Percentiles rank a stretch among this genome's conserved stretches.
phyloP scores from a whole-genome alignment of 1,140 invertebrate genomes.

The Drosophila sp. region DNA sequence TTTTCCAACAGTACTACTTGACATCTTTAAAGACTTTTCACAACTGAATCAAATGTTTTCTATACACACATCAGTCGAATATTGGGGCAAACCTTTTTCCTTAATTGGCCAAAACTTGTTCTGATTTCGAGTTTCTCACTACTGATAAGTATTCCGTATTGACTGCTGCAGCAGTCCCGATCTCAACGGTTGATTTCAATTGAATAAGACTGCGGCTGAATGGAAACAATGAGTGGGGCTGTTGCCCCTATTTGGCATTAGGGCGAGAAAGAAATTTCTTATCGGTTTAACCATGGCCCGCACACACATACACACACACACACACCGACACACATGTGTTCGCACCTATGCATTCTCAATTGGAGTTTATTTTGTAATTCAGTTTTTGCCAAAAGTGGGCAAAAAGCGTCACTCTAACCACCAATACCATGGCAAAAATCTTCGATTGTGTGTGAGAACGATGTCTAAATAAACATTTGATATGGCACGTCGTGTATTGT shows the following conservation, averaged over 20 bases:
- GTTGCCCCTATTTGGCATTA: constrained; percentile 61
- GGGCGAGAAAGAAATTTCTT: constrained; percentile 51
- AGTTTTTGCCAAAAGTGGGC: constrained; percentile 63
- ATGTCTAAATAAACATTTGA: constrained; percentile 55
- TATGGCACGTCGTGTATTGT: constrained; percentile 53
- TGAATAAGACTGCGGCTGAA: constrained; percentile 43
- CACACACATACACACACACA: not conserved
- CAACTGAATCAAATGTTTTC: not conserved
- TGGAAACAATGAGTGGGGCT: constrained; percentile 15
- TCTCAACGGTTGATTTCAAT: constrained; percentile 49
- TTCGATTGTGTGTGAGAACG: constrained; percentile 30
- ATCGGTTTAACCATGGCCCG: constrained; percentile 31
- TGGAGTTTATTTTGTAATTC: constrained; percentile 74
- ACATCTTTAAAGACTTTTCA: not conserved
- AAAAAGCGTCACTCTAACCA: constrained; percentile 44
- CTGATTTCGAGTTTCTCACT: constrained; percentile 1
- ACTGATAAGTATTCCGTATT: constrained; percentile 16
- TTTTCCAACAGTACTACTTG: not conserved
- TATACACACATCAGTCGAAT: not conserved
- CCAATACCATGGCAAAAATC: not conserved
- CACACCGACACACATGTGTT: not conserved
- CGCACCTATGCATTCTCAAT: constrained; percentile 52
- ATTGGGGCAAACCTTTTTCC: constrained; percentile 61
- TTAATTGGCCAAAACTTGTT: constrained; percentile 61
- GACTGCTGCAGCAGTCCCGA: constrained; percentile 24